phyloP scores from a whole-genome alignment of 2,888 invertebrate species.

The Listrodromus nycthemerus region DNA sequence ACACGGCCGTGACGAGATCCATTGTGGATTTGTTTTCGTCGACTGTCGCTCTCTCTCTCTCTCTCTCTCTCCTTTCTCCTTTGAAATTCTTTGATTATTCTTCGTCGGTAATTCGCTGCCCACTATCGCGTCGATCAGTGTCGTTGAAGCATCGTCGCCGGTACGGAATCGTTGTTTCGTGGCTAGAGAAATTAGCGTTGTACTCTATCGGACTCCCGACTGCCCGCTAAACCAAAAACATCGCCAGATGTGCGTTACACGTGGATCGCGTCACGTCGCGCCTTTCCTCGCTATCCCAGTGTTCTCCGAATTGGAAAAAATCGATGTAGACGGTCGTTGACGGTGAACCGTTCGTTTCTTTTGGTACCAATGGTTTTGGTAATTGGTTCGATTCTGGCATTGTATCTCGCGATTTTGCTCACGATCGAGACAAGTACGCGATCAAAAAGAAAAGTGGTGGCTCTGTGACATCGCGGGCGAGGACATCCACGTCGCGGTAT shows the following conservation, averaged over 20 bases:
- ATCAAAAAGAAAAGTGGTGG: neutral
- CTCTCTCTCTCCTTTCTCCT: neutral
- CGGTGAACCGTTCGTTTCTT: no score
- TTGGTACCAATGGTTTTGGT: no score
- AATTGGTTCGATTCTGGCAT: neutral
- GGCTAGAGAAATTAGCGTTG: neutral
- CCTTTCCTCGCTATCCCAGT: no score
- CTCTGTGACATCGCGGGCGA: neutral
- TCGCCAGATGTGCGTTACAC: no score
- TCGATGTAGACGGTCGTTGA: no score
- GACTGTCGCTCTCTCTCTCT: neutral
- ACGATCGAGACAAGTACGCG: no score
- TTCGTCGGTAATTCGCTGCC: neutral
- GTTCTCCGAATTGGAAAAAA: no score
- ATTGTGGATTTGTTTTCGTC: constrained; percentile 4
- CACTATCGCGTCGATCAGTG: neutral
- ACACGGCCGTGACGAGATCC: neutral
- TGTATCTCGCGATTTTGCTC: neutral
- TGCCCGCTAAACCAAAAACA: no score
- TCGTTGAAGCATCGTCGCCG: neutral
- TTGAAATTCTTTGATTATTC: neutral
- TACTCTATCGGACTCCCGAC: neutral
- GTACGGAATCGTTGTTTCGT: neutral
- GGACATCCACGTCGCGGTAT: neutral
- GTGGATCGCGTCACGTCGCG: no score